phyloP scores from a whole-genome alignment of 2,888 invertebrate genomes.

The Agrypnus murinus region DNA sequence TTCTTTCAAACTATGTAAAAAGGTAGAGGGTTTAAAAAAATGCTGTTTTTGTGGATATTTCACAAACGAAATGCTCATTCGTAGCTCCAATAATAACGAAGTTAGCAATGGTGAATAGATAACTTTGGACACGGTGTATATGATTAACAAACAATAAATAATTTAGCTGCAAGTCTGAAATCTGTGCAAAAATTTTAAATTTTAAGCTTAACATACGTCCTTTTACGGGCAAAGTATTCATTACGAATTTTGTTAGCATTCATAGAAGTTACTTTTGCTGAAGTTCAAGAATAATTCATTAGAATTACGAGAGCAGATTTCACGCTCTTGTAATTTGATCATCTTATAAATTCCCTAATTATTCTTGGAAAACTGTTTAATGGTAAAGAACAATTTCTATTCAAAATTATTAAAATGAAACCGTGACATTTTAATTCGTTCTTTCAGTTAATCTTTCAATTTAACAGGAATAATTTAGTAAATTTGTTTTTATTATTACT shows the following conservation, averaged over 20 bases:
- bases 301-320: slow-evolving; percentile 31
- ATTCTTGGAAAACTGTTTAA: slow-evolving; percentile 26
- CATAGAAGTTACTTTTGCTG: slow-evolving; percentile 30
- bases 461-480: background rate
- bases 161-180: too few relatives aligned
- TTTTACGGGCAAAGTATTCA: slow-evolving; percentile 36
- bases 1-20: too few relatives aligned
- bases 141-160: too few relatives aligned
- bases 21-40: too few relatives aligned
- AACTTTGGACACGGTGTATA: too few relatives aligned
- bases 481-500: too few relatives aligned
- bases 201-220: slow-evolving; percentile 25
- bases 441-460: background rate
- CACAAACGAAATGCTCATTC: too few relatives aligned
- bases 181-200: too few relatives aligned
- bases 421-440: background rate
- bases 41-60: too few relatives aligned
- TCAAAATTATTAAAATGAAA: slow-evolving; percentile 4
- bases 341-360: slow-evolving; percentile 29
- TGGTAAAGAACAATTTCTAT: slow-evolving; percentile 12
- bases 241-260: slow-evolving; percentile 33
- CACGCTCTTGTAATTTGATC: slow-evolving; percentile 33
- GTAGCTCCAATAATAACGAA: too few relatives aligned
- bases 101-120: too few relatives aligned
- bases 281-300: slow-evolving; percentile 29